Base-by-base conservation (phyloP, 1,140 invertebrate genomes). In the Plodia interpunctella region DNA sequence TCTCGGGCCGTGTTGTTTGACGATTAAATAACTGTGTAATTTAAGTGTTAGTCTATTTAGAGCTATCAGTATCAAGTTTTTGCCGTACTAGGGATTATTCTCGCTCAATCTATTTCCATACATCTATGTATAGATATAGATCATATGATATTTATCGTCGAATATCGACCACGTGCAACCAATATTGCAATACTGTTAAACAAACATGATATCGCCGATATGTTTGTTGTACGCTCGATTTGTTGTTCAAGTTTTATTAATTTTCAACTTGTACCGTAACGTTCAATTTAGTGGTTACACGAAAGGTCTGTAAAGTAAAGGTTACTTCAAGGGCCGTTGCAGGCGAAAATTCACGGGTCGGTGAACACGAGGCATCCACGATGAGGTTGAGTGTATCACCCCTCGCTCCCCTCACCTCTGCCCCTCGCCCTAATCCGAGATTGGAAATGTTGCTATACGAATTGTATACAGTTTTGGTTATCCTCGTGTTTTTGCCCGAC, bases 301-400 rank as follows among this genome's bases (percentile, higher is more conserved):
- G 32, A 35, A 35, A 35, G 38, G 15, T 44, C 38, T 44, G 38
- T 13, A 44, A 15, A 5, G 38, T 10, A 44, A 44, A 44, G 38
- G 38, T 15, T 10, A 10, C 38, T 44, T 44, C 8, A 10, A 44
- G 38, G 38, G 15, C 10, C 38, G 38, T 13, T 44, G 38, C 38
- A 44, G 38, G 38, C 30, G 30, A 44, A 44, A n/a, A 44, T 44
- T 44, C 38, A 44, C 38, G 38, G 38, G 38, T n/a, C 38, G 38
- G 3, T n/a, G 38, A n/a, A 44, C 38, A 17, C 38, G 13, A 44
- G 38, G 38, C 38, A 44, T 44, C 38, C 13, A 17, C 15, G 38
- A 44, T 44, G 38, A 44, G 38, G 38, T 44, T 17, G 38, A 44
- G 38, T 44, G 38, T 44, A 15, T 44, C 38, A 15, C 38, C 13